Base-by-base conservation (phyloP, 2,113 vertebrate species). In the Dicaeum eximium region DNA sequence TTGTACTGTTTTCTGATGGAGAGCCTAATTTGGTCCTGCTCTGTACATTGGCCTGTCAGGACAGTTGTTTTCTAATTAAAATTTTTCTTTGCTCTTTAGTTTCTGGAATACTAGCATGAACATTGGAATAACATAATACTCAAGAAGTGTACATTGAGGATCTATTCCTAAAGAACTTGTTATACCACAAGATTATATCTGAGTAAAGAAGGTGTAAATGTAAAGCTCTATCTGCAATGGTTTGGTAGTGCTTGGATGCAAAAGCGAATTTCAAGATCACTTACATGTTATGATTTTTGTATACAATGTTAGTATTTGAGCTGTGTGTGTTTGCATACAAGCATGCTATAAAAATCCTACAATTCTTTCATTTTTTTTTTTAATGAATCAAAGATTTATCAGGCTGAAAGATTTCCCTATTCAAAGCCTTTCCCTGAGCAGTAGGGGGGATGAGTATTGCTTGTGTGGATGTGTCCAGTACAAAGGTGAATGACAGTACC, bases 201-300 rank as follows among this genome's bases (percentile, higher is more conserved):
- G 22, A 61, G 24, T 51, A n/a, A 56, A 25, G 31, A 48, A 15
- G 2, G 1, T 6, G 25, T 44, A 37, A 75, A 30, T 24, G 6
- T 57, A 15, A 67, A 80, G 11, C 6, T 84, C 6, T 74, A 2
- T 33, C 16, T 1, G 3, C 37, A 30, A 3, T 6, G 4, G 4
- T 47, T 60, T 56, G 31, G 14, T 27, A 31, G 15, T 15, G 23
- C 22, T 93, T 80, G 57, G 64, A 31, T 28, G 12, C 25, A 51
- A 47, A 67, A 85, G 12, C 12, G 35, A 35, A 27, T 60, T 51
- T 75, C 23, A 33, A 60, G 38, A 64, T 69, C 3, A 22, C 7
- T 8, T 60, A 0, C 7, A 38, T 1, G 1, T 28, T 31, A 2
- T 47, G 8, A 10, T 47, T 71, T 64, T 40, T 47, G 6, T 53